Conservation (phyloP, 2,888 invertebrate species). For the Gisinianus flammeolus region DNA sequence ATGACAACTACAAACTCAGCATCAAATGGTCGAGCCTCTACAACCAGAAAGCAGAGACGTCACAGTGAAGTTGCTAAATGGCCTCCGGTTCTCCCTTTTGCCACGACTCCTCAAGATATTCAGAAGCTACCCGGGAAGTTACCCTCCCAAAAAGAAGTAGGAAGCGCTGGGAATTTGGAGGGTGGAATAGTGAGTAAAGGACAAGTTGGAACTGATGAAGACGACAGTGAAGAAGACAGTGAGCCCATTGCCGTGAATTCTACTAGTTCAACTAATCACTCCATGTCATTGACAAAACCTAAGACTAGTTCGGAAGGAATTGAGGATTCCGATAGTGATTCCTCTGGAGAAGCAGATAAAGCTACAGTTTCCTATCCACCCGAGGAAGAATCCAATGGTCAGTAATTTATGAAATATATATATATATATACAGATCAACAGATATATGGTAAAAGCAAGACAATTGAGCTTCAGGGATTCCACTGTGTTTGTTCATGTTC, state of each 20-base stretch:
- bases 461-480: too few species aligned
- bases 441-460: too few species aligned
- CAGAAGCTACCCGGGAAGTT: not conserved
- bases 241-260: not conserved
- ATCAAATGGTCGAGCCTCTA: not conserved
- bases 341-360: not conserved
- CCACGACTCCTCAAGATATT: not conserved
- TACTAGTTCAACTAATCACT: not conserved
- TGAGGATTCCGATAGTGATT: not conserved
- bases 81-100: slow-evolving; percentile 15
- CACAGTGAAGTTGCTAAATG: slow-evolving; percentile 21
- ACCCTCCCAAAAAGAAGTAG: not conserved
- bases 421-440: too few species aligned
- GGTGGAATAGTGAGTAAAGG: slow-evolving; percentile 21
- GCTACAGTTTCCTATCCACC: not conserved
- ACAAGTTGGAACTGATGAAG: slow-evolving; percentile 14
- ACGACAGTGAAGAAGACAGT: not conserved
- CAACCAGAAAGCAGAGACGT: slow-evolving; percentile 2
- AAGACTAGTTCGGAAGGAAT: not conserved
- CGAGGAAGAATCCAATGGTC: not conserved
- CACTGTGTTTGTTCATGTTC: too few species aligned
- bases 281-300: not conserved
- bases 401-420: too few species aligned
- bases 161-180: not conserved
- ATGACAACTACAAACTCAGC: not conserved